Conservation (phyloP, 1,140 invertebrate species). For the Ylistrum balloti region DNA sequence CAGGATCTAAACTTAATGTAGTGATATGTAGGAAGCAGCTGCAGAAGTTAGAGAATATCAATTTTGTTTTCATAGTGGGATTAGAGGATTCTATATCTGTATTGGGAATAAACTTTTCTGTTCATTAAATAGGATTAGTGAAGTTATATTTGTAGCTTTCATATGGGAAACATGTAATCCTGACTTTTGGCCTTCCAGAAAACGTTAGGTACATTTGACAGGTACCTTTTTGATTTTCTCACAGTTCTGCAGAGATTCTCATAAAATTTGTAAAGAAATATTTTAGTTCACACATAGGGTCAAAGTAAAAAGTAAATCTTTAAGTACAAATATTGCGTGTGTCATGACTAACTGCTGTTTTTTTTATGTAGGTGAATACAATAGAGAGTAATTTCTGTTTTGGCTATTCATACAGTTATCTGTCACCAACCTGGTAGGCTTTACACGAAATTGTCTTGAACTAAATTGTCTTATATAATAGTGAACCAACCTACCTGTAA, state of each 20-base stretch:
- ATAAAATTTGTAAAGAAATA: neutral
- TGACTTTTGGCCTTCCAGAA: neutral
- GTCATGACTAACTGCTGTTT: neutral
- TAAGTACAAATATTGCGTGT: neutral
- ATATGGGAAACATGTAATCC: neutral
- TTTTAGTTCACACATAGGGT: neutral
- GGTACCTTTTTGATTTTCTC: neutral
- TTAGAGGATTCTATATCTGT: no score
- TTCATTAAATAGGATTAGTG: neutral
- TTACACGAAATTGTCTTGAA: neutral
- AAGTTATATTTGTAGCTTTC: neutral
- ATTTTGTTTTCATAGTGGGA: no score
- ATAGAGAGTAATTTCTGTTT: neutral
- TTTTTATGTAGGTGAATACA: neutral
- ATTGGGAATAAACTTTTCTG: no score
- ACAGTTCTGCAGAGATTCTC: neutral
- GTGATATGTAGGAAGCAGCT: no score
- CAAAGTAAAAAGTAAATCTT: neutral
- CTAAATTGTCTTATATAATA: neutral
- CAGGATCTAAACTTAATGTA: no score
- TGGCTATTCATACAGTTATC: neutral
- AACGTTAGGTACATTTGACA: neutral
- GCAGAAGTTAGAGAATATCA: no score
- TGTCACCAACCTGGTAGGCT: neutral
- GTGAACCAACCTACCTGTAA: no score